A percentile compares a stretch with the other conserved stretches of the same genome.
phyloP scores from a whole-genome alignment of 1,140 invertebrate genomes.

The Brachionus plicatilis region DNA sequence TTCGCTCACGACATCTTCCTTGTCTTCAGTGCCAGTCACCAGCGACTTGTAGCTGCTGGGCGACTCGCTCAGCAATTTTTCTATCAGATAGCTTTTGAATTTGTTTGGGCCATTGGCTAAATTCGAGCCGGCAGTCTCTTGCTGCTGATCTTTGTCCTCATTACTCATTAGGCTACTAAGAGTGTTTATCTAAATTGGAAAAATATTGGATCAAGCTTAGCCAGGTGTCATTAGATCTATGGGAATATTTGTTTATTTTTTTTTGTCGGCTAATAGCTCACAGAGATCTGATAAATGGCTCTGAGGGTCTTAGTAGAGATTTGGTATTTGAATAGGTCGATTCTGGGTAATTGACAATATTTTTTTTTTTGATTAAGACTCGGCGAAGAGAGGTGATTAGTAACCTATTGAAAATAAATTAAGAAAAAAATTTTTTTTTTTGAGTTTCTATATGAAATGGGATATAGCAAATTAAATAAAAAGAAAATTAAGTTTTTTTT shows the following conservation, averaged over 20 bases:
- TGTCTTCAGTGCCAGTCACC: neutral
- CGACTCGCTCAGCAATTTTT: neutral
- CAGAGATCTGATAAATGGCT: neutral
- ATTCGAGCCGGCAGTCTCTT: neutral
- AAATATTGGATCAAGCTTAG: neutral
- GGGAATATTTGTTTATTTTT: neutral
- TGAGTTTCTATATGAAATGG: neutral
- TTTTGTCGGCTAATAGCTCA: neutral
- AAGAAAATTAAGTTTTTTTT: neutral
- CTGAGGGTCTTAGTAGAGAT: neutral
- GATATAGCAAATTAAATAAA: neutral
- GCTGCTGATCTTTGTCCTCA: neutral
- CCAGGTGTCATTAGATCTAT: neutral
- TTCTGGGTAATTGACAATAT: neutral
- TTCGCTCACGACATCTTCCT: neutral
- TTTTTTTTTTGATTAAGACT: neutral
- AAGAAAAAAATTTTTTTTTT: neutral
- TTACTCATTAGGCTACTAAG: constrained; percentile 8
- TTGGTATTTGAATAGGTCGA: neutral
- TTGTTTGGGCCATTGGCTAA: neutral
- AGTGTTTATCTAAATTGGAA: neutral
- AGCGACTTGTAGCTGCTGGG: neutral
- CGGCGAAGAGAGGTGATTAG: neutral
- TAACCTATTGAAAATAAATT: neutral
- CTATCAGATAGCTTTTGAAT: constrained; percentile 1